Percentiles rank a stretch among this genome's conserved stretches.
Conservation (phyloP, 2,888 invertebrate genomes). For the Drosophila fulvimacula region DNA sequence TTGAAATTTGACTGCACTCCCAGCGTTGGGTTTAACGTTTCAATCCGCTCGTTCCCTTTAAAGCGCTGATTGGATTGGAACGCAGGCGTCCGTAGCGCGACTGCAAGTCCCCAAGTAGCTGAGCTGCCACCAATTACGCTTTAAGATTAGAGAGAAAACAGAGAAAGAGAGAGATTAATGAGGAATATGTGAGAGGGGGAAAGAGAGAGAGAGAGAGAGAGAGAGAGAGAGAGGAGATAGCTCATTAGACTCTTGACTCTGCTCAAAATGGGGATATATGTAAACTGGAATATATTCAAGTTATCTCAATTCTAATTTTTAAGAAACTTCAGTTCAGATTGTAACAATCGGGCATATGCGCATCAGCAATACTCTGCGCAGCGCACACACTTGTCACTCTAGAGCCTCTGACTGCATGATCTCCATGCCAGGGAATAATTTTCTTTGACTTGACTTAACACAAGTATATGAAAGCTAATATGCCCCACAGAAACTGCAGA, state of each 20-base stretch:
- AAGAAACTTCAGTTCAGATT: neutral
- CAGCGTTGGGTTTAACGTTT: constrained; percentile 57
- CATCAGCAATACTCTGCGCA: neutral
- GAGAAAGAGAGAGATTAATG: neutral
- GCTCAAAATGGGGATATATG: too few relatives aligned
- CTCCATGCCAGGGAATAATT: too few relatives aligned
- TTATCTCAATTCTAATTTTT: too few relatives aligned
- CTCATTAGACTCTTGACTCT: too few relatives aligned
- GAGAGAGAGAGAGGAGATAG: neutral
- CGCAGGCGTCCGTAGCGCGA: constrained; percentile 14
- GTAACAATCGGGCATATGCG: neutral
- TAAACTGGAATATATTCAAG: too few relatives aligned
- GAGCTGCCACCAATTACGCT: constrained; percentile 7
- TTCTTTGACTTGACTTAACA: too few relatives aligned
- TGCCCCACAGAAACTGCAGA: neutral
- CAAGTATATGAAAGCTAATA: neutral
- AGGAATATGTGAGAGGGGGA: too few relatives aligned
- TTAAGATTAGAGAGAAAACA: neutral
- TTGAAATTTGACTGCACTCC: constrained; percentile 43
- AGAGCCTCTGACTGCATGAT: too few relatives aligned
- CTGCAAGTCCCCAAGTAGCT: neutral
- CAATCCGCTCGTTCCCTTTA: constrained; percentile 53
- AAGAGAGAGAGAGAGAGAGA: neutral
- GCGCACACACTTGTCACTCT: too few relatives aligned
- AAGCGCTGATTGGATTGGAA: constrained; percentile 39